phyloP scores from a whole-genome alignment of 2,888 invertebrate genomes.

The Nudaria mundana region DNA sequence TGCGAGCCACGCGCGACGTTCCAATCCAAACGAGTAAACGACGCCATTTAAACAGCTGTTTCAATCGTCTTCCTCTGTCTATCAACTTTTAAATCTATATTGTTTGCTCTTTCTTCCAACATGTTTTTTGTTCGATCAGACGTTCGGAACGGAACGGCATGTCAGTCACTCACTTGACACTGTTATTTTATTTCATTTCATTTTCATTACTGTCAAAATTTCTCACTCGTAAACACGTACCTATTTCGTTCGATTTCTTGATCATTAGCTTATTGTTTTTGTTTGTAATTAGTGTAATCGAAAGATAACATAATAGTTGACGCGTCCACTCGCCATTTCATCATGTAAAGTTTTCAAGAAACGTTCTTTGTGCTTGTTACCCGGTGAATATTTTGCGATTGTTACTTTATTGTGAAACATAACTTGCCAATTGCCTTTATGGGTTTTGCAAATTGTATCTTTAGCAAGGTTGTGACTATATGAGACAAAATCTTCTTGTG shows the following conservation, averaged over 20 bases:
- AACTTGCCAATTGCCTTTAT: conserved; percentile 36
- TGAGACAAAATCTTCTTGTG: conserved; percentile 42
- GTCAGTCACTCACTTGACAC: too few species aligned
- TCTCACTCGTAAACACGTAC: conserved; percentile 39
- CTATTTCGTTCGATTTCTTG: conserved; percentile 44
- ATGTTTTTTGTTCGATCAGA: too few species aligned
- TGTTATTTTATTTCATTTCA: conserved; percentile 19
- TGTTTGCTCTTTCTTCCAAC: too few species aligned
- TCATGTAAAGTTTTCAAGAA: conserved; percentile 41
- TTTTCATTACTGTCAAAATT: conserved; percentile 44
- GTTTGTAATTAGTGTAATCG: conserved; percentile 55
- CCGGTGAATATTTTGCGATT: conserved; percentile 28
- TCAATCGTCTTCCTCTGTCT: conserved; percentile 10
- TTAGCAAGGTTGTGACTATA: conserved; percentile 46
- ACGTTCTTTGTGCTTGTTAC: conserved; percentile 44
- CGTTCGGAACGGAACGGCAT: too few species aligned
- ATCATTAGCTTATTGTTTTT: conserved; percentile 74
- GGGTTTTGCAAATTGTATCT: conserved; percentile 49
- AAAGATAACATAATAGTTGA: conserved; percentile 42
- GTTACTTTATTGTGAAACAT: conserved; percentile 45
- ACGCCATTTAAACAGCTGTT: conserved; percentile 10
- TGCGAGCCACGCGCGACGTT: too few species aligned
- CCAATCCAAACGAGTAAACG: too few species aligned
- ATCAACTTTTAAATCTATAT: too few species aligned
- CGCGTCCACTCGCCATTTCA: conserved; percentile 32